Evolutionary conservation across 1,140 invertebrate genomes (phyloP).

Genomic region (Maniola jurtina): DNA sequence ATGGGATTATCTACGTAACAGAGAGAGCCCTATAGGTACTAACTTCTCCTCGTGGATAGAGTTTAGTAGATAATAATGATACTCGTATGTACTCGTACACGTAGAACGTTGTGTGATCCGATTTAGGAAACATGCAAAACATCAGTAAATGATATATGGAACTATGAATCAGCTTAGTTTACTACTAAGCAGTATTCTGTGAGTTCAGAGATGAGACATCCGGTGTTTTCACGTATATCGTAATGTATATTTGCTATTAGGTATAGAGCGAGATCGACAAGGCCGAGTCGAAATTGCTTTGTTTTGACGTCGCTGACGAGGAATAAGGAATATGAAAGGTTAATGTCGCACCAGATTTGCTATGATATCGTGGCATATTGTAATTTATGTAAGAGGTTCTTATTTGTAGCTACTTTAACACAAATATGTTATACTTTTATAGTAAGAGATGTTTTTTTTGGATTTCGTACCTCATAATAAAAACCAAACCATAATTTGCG

Average conservation of each 20-base stretch:
- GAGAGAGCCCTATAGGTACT: too few relatives aligned
- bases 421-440: too few relatives aligned
- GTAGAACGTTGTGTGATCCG: too few relatives aligned
- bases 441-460: too few relatives aligned
- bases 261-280: constrained; percentile 31
- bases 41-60: too few relatives aligned
- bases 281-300: constrained; percentile 57
- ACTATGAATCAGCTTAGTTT: background rate
- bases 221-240: constrained; percentile 56
- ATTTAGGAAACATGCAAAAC: too few relatives aligned
- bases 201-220: constrained; percentile 32
- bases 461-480: too few relatives aligned
- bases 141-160: background rate
- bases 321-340: constrained; percentile 31
- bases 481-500: too few relatives aligned
- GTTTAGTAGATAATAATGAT: too few relatives aligned
- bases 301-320: constrained; percentile 47
- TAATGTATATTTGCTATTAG: constrained; percentile 49
- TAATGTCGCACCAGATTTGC: constrained; percentile 31
- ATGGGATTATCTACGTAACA: too few relatives aligned
- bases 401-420: background rate
- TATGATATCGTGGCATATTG: constrained; percentile 28
- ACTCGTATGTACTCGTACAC: too few relatives aligned
- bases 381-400: constrained; percentile 6
- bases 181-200: too few relatives aligned